Evolutionary conservation across 1,140 invertebrate genomes (phyloP), one percentile per base, ranked within the genome.

Genomic region (Orussus abietinus): DNA sequence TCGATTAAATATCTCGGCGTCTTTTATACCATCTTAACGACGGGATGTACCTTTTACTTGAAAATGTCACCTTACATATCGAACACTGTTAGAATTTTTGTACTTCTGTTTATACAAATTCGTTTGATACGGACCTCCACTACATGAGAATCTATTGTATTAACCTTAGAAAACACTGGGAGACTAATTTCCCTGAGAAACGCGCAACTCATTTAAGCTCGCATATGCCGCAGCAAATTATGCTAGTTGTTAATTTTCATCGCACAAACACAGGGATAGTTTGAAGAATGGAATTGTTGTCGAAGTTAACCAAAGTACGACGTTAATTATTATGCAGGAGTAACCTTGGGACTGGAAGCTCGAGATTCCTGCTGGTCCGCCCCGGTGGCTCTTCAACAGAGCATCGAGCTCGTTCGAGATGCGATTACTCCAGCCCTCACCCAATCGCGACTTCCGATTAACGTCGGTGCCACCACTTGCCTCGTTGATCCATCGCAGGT

Each of bases 281-380:
- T n/a, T n/a, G n/a, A n/a, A n/a, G n/a, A n/a, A n/a, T n/a, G n/a
- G n/a, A n/a, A n/a, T n/a, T 25, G 22, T 25, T 25, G 6, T 25
- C 6, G 22, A n/a, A 7, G n/a, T 25, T n/a, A 7, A 7, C n/a
- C 22, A 25, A 25, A 25, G n/a, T 25, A 25, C n/a, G 22, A 25
- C 22, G 22, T 25, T n/a, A 6, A n/a, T n/a, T 25, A 36, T 37
- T 12, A 29, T 17, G 17, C 2, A 75, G 78, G 61, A 45, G 75
- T 90, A 30, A 82, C 74, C 3, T 66, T 90, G 9, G 87, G 87
- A 5, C 79, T 87, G 38, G 86, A 88, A 59, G 86, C 88, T 25
- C 66, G 87, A 12, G 87, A 90, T 62, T 85, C 85, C 4, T 90
- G 87, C 62, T 90, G 87, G 87, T 85, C 84, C 49, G 79, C 84